These are phyloP conservation scores for Erythrolamprus reginae DNA, from an alignment of 2,113 vertebrate genomes.

Conservation along the genomic window DNA sequence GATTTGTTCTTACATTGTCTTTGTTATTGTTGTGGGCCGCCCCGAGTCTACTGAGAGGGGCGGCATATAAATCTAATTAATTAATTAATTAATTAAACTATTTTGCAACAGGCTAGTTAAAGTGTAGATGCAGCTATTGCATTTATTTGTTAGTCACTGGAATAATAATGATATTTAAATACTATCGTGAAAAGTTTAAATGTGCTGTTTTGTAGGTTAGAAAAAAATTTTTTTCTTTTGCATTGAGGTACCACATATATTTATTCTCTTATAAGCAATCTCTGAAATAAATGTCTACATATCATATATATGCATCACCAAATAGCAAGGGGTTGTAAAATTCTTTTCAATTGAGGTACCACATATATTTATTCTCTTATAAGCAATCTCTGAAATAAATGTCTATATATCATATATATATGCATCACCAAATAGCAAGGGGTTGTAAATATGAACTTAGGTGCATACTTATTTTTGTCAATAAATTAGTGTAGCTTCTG, in stretches of 20 bases:
- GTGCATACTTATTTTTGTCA: not conserved
- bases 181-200: not conserved
- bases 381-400: not conserved
- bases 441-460: not conserved
- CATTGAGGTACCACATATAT: not conserved
- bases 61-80: no score
- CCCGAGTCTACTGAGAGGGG: no score
- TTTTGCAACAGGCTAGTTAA: not conserved
- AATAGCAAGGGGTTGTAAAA: no score
- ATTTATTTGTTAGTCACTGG: not conserved
- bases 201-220: not conserved
- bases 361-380: not conserved
- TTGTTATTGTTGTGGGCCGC: no score
- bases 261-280: not conserved
- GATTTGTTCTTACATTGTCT: no score
- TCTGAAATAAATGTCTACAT: not conserved
- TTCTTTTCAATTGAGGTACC: not conserved
- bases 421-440: not conserved
- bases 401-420: not conserved
- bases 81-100: no score
- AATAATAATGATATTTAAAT: not conserved
- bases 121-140: not conserved
- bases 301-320: not conserved
- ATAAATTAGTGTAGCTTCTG: not conserved
- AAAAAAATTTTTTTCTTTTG: not conserved